phyloP scores from a whole-genome alignment of 2,113 vertebrate genomes.

The Aphyosemion australe region DNA sequence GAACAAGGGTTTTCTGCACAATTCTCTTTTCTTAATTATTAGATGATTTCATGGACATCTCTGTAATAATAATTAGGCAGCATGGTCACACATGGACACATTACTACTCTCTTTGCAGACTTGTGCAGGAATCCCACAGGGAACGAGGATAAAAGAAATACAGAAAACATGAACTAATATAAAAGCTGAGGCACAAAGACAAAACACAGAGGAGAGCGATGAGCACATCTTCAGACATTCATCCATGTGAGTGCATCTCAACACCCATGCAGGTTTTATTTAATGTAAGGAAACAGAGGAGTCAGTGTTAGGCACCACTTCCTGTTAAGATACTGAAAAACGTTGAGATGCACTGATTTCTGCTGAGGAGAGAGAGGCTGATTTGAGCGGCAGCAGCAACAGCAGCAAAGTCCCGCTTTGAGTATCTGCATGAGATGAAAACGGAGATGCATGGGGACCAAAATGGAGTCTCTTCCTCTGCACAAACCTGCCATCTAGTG shows the following conservation, averaged over 20 bases:
- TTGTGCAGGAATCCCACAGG: slow-evolving; percentile 44
- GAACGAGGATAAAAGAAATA: background rate
- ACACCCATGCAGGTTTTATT: slow-evolving; percentile 26
- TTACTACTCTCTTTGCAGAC: background rate
- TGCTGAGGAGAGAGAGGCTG: slow-evolving; percentile 61
- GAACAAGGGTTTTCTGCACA: slow-evolving; percentile 40
- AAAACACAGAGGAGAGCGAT: slow-evolving; percentile 13
- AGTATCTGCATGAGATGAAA: slow-evolving; percentile 36
- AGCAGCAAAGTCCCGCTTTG: slow-evolving; percentile 34
- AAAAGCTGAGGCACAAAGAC: slow-evolving; percentile 23
- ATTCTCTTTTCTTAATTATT: background rate
- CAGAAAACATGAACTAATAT: slow-evolving; percentile 22
- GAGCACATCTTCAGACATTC: slow-evolving; percentile 54
- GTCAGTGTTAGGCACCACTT: background rate
- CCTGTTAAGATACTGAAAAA: background rate
- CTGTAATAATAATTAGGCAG: background rate
- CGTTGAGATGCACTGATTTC: slow-evolving; percentile 45
- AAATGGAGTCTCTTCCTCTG: slow-evolving; percentile 23
- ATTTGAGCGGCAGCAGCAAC: slow-evolving; percentile 66
- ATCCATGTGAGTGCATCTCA: slow-evolving; percentile 43
- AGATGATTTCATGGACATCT: background rate
- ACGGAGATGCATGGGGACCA: slow-evolving; percentile 18
- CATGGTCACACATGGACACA: background rate
- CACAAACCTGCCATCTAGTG: slow-evolving; percentile 55
- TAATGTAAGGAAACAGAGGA: background rate